Base-by-base conservation (phyloP, 2,888 invertebrate species). In the Pterostichus niger region DNA sequence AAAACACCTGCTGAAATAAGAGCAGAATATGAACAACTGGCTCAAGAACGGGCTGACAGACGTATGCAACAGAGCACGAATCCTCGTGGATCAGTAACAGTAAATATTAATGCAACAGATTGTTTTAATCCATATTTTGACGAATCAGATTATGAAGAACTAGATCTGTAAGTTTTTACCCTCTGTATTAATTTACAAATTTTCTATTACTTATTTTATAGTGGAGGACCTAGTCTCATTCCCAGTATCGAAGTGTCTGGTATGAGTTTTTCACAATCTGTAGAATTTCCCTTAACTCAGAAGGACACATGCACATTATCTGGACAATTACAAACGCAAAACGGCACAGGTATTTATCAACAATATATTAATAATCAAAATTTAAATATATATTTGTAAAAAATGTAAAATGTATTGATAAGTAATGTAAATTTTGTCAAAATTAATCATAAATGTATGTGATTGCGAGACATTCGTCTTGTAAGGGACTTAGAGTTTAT, bases 1-100 rank as follows among this genome's bases (percentile, higher is more conserved):
- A 96, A 96, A 89, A 98, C 98, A 2, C 98, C 99, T 1, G 94
- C 96, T 86, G 99, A 99, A 92, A 99, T 99, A 83, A 92, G 98
- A 83, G 98, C 98, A 84, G 99, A 99, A 90, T 99, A 98, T 92
- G 98, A 99, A 90, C 93, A 97, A 84, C 89, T 96, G 80, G 95
- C 95, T 15, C 93, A 95, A 85, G 96, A 97, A 87, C 92, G 96
- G 84, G 98, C 98, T 86, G 97, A 98, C 87, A 92, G 97, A 84
- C 92, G 95, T 84, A 92, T 99, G 80, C 95, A 97, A 87, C 96
- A 97, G 88, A 93, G 96, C 84, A 97, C 98, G 0, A 98, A 99
- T 90, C 99, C 99, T 0, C 95, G 95, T 84, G 98, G 98, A 40
- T 95, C 94, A 84, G 93, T 98, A 79, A 95, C 95, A 11, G 93